A percentile compares a stretch with the other conserved stretches of the same genome.
Evolutionary conservation across 2,113 vertebrate species (phyloP).

Genomic region (Tupaia chinensis): DNA sequence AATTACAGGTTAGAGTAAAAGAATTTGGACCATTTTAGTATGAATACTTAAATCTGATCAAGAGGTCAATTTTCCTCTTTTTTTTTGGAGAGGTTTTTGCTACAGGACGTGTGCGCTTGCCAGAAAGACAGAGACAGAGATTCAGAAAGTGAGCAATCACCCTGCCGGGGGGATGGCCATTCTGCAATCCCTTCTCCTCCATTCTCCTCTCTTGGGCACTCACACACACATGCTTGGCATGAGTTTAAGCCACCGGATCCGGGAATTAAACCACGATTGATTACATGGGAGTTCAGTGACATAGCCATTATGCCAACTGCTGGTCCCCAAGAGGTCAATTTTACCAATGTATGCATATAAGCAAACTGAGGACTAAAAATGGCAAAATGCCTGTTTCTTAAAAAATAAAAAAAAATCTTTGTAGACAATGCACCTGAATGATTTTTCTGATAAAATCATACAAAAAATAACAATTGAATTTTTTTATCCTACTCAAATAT

Average conservation of each 20-base stretch:
- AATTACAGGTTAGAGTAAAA: not conserved
- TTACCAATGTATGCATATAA: not conserved
- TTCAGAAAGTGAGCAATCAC: no score
- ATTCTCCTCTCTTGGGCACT: no score
- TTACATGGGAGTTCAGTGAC: no score
- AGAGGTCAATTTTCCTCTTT: not conserved
- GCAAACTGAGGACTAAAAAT: not conserved
- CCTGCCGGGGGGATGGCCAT: no score
- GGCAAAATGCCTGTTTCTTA: not conserved
- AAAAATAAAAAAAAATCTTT: not conserved
- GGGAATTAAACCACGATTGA: no score
- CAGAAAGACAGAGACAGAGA: no score
- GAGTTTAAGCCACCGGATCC: no score
- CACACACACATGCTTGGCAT: no score
- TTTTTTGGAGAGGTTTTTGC: no score
- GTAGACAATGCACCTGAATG: not conserved
- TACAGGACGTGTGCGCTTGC: no score
- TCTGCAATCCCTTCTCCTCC: no score
- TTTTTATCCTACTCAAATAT: not conserved
- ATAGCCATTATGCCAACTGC: no score
- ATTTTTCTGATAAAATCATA: constrained; percentile 36
- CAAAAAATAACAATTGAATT: not conserved
- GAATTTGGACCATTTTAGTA: not conserved
- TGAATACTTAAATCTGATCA: not conserved
- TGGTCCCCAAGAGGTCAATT: not conserved